phyloP scores from a whole-genome alignment of 1,140 invertebrate genomes.

The Aporrectodea caliginosa region DNA sequence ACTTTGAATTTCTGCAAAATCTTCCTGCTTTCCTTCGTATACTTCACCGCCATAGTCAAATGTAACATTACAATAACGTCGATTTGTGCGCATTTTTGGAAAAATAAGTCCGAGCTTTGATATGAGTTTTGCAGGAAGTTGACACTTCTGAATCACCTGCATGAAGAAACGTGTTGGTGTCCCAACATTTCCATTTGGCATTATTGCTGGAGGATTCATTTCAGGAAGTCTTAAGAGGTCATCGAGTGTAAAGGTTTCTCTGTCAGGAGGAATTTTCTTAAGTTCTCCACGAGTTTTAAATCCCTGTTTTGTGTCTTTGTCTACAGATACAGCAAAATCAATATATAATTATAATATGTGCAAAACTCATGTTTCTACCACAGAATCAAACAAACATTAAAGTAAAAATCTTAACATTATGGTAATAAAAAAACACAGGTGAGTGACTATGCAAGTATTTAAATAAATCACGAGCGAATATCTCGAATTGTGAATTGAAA shows the following conservation, averaged over 20 bases:
- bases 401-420: too few species aligned
- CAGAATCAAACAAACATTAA: too few species aligned
- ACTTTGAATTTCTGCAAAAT: background rate
- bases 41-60: slow-evolving; percentile 55
- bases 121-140: slow-evolving; percentile 60
- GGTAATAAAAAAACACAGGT: too few species aligned
- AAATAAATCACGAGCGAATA: too few species aligned
- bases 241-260: slow-evolving; percentile 20
- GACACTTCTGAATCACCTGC: slow-evolving; percentile 58
- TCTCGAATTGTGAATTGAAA: too few species aligned
- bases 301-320: background rate
- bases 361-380: too few species aligned
- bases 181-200: slow-evolving; percentile 63
- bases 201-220: slow-evolving; percentile 56
- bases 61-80: slow-evolving; percentile 58
- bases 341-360: too few species aligned
- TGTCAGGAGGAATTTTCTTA: slow-evolving; percentile 13
- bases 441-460: too few species aligned
- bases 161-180: slow-evolving; percentile 60
- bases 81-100: slow-evolving; percentile 47
- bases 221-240: slow-evolving; percentile 55
- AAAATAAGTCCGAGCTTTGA: slow-evolving; percentile 57
- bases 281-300: background rate
- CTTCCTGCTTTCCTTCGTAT: background rate
- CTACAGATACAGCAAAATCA: background rate